A percentile compares a stretch with the other conserved stretches of the same genome.
Conservation (phyloP, 2,113 vertebrate species). For the Limnothrissa miodon region DNA sequence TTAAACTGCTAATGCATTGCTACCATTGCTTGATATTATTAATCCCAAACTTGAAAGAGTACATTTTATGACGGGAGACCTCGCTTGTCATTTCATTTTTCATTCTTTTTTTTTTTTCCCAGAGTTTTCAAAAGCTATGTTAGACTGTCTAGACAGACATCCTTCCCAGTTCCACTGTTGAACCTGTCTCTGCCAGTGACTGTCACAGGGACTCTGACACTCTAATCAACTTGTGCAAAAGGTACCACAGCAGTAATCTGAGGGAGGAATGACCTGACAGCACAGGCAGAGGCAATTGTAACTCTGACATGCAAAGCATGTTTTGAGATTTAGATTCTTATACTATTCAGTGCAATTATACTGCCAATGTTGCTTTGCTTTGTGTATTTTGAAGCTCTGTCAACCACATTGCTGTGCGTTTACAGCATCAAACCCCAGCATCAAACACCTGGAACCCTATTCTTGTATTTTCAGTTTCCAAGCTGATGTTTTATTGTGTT, state of each 20-base stretch:
- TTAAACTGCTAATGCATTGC: background rate
- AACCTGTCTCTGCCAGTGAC: slow-evolving; percentile 5
- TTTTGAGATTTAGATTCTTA: background rate
- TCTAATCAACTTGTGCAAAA: slow-evolving; percentile 5
- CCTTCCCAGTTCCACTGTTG: slow-evolving; percentile 10
- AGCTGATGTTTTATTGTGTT: background rate
- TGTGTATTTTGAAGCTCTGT: background rate
- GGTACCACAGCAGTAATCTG: slow-evolving; percentile 13
- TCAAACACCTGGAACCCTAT: background rate
- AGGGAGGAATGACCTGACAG: background rate
- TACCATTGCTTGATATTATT: background rate
- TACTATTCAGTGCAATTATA: background rate
- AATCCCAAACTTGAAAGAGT: background rate
- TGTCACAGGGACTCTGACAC: slow-evolving; percentile 11
- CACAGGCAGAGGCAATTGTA: background rate
- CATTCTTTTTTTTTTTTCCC: background rate
- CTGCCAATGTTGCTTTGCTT: background rate
- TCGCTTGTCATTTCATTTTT: background rate
- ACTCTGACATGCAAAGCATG: background rate
- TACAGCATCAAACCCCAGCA: background rate
- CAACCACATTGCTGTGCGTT: background rate
- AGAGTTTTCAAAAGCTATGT: slow-evolving; percentile 10
- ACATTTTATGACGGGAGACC: background rate
- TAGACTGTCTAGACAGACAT: background rate
- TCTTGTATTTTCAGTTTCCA: background rate